Conservation (phyloP, 2,113 vertebrate species). For the Pleuronectes platessa region DNA sequence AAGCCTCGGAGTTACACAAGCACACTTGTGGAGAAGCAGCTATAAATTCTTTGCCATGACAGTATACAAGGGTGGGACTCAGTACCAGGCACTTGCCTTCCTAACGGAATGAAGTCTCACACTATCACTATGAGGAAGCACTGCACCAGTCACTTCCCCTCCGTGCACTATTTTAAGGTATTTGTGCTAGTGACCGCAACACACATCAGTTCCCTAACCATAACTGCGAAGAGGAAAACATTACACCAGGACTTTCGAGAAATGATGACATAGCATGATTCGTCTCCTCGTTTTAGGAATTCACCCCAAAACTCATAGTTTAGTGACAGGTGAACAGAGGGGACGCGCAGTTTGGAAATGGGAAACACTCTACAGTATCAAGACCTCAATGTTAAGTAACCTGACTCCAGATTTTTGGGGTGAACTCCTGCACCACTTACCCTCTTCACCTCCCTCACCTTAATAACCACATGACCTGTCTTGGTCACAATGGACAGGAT, state of each 20-base stretch:
- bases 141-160: conserved; percentile 58
- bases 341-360: conserved; percentile 5
- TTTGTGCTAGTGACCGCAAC: conserved; percentile 24
- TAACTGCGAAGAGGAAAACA: conserved; percentile 48
- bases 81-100: conserved; percentile 80
- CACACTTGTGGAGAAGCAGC: conserved; percentile 65
- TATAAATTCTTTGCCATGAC: conserved; percentile 77
- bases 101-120: conserved; percentile 68
- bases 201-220: conserved; percentile 53
- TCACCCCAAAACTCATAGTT: conserved; percentile 16
- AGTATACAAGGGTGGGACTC: conserved; percentile 68
- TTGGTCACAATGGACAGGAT: conserved; percentile 61
- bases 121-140: conserved; percentile 63
- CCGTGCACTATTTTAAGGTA: conserved; percentile 45
- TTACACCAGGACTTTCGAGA: conserved; percentile 34
- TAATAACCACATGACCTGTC: conserved; percentile 68
- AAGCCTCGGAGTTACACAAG: conserved; percentile 76
- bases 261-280: conserved; percentile 44
- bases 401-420: conserved; percentile 57
- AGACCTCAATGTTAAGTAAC: conserved; percentile 63
- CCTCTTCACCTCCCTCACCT: conserved; percentile 70
- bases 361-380: conserved; percentile 32
- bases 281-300: conserved; percentile 26
- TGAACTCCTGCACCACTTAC: conserved; percentile 67
- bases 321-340: conserved; percentile 33